phyloP scores from a whole-genome alignment of 2,888 invertebrate genomes.

The Odontocolon sp. region DNA sequence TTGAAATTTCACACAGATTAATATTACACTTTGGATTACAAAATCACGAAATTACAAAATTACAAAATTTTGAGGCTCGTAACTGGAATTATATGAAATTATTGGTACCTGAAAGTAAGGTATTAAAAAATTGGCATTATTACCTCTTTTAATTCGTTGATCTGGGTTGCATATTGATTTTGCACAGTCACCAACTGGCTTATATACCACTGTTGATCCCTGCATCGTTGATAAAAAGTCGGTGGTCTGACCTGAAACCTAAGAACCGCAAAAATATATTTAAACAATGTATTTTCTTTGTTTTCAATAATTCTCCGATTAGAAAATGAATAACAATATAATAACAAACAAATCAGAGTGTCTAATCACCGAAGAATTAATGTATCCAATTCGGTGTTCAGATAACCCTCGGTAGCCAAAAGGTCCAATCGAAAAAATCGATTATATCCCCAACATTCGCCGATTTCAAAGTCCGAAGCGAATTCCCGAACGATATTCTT shows the following conservation, averaged over 20 bases:
- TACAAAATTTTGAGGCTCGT: too few relatives aligned
- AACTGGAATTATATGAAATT: too few relatives aligned
- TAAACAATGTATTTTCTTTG: not conserved
- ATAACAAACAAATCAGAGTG: not conserved
- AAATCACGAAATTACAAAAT: too few relatives aligned
- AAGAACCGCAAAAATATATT: constrained; percentile 10
- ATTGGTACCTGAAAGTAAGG: not conserved
- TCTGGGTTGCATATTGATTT: constrained; percentile 90
- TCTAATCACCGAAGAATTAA: constrained; percentile 87
- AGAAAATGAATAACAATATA: not conserved
- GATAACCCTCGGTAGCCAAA: constrained; percentile 94
- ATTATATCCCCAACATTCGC: constrained; percentile 98
- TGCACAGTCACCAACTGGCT: constrained; percentile 91
- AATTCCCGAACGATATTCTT: constrained; percentile 97
- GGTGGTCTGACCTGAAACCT: constrained; percentile 96
- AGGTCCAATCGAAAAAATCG: constrained; percentile 95
- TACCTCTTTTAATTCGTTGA: constrained; percentile 92
- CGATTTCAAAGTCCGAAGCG: constrained; percentile 97
- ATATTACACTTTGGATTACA: too few relatives aligned
- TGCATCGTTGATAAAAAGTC: constrained; percentile 95
- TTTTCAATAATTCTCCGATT: too few relatives aligned
- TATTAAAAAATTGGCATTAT: constrained; percentile 23
- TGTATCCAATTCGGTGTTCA: constrained; percentile 91
- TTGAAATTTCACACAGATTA: too few relatives aligned
- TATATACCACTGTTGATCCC: constrained; percentile 96